phyloP scores from a whole-genome alignment of 1,140 invertebrate species.

The Dufourea novaeangliae region DNA sequence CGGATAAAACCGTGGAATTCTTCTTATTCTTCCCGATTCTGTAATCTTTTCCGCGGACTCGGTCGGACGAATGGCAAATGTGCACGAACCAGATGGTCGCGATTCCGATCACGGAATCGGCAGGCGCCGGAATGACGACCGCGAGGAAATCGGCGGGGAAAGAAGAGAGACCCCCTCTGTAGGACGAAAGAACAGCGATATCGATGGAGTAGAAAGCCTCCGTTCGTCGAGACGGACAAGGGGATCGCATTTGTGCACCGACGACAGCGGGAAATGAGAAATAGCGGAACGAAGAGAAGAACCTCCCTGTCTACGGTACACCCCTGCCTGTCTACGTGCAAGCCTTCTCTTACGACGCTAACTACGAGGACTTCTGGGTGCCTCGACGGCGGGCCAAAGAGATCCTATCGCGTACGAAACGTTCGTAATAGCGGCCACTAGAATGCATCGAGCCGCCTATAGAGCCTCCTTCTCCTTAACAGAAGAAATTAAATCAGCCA shows the following conservation, averaged over 20 bases:
- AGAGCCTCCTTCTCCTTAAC: neutral
- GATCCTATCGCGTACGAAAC: constrained; percentile 21
- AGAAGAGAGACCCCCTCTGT: neutral
- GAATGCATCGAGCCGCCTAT: constrained; percentile 14
- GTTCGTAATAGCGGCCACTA: neutral
- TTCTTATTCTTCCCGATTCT: constrained; percentile 6
- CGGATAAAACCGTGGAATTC: constrained; percentile 1
- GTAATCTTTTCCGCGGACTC: constrained; percentile 23
- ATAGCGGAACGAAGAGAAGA: constrained; percentile 18
- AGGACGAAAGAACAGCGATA: constrained; percentile 34
- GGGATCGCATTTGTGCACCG: constrained; percentile 63
- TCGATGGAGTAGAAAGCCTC: constrained; percentile 17
- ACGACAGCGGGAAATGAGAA: constrained; percentile 66
- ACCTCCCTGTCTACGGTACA: constrained; percentile 18
- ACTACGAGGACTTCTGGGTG: constrained; percentile 18
- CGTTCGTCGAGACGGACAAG: neutral
- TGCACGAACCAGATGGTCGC: neutral
- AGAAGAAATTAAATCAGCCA: constrained; percentile 1
- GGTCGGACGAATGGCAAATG: constrained; percentile 7
- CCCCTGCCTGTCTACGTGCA: neutral
- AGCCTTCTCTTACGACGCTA: constrained; percentile 25
- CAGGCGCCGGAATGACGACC: constrained; percentile 27
- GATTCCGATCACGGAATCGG: constrained; percentile 38
- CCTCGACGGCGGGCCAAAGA: constrained; percentile 15
- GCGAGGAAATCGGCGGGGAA: constrained; percentile 30